Conservation (phyloP, 2,888 invertebrate genomes). For the Gerosis bhagava region DNA sequence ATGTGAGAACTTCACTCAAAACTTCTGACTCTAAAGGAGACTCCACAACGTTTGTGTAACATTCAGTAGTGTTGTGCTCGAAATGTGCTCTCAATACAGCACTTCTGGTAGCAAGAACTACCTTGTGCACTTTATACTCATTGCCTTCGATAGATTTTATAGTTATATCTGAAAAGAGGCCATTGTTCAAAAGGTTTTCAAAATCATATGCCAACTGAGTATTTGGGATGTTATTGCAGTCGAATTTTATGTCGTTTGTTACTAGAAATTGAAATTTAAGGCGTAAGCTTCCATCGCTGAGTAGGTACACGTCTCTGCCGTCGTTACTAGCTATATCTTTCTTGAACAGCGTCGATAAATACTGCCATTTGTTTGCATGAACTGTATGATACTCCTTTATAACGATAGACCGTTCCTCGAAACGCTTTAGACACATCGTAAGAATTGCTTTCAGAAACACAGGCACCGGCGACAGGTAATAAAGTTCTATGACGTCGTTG, state of each 20-base stretch:
- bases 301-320: constrained; percentile 56
- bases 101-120: constrained; percentile 68
- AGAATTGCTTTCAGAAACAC: constrained; percentile 67
- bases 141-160: constrained; percentile 65
- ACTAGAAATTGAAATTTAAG: constrained; percentile 71
- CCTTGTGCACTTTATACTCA: constrained; percentile 71
- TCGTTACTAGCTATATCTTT: constrained; percentile 61
- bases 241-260: constrained; percentile 65
- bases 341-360: constrained; percentile 65
- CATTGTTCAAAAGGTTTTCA: constrained; percentile 61
- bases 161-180: constrained; percentile 64
- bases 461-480: constrained; percentile 60
- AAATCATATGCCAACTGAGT: constrained; percentile 66
- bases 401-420: constrained; percentile 67
- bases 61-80: constrained; percentile 70
- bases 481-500: constrained; percentile 70
- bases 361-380: constrained; percentile 73
- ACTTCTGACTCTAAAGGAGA: constrained; percentile 67
- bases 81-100: constrained; percentile 71
- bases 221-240: constrained; percentile 52
- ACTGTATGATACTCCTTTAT: constrained; percentile 70
- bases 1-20: constrained; percentile 62
- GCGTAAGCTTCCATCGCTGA: constrained; percentile 65
- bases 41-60: constrained; percentile 62
- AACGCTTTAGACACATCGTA: constrained; percentile 65